These are phyloP conservation scores for Morbakka virulenta DNA, from an alignment of 30 jellyfish, hydroid and myxozoan genomes.

Conservation along the genomic window DNA sequence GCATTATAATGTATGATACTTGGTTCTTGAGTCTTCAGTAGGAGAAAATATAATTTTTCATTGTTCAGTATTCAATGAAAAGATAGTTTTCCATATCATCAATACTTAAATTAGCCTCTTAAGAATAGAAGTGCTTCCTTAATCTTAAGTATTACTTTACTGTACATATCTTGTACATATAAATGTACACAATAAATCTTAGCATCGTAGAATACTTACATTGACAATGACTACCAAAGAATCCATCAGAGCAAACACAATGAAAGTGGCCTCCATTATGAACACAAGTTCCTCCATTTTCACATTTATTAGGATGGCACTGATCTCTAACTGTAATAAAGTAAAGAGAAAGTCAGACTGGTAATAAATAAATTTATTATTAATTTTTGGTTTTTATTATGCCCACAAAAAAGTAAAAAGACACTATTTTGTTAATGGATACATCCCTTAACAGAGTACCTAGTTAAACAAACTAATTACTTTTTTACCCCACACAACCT, in stretches of 20 bases:
- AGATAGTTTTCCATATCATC: too few species aligned
- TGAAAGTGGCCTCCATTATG: slow-evolving; percentile 67
- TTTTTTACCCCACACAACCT: too few species aligned
- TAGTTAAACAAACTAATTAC: too few species aligned
- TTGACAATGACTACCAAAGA: slow-evolving; percentile 30
- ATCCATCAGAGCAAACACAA: slow-evolving; percentile 41
- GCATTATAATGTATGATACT: too few species aligned
- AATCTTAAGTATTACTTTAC: not conserved
- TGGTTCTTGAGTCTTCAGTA: too few species aligned
- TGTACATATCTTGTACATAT: not conserved
- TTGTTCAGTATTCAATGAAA: too few species aligned
- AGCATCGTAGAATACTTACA: too few species aligned
- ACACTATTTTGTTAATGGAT: not conserved
- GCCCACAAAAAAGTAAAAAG: not conserved
- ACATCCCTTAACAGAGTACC: too few species aligned
- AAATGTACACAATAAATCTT: too few species aligned
- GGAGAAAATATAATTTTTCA: too few species aligned
- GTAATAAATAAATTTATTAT: too few species aligned
- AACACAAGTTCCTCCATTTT: slow-evolving; percentile 79
- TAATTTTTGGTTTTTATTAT: not conserved
- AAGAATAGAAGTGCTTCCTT: not conserved
- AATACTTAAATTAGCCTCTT: too few species aligned
- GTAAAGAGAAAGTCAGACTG: not conserved
- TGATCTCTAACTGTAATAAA: slow-evolving; percentile 48
- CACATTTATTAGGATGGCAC: slow-evolving; percentile 70